phyloP scores from a whole-genome alignment of 2,113 vertebrate species.

The Pelusios castaneus region DNA sequence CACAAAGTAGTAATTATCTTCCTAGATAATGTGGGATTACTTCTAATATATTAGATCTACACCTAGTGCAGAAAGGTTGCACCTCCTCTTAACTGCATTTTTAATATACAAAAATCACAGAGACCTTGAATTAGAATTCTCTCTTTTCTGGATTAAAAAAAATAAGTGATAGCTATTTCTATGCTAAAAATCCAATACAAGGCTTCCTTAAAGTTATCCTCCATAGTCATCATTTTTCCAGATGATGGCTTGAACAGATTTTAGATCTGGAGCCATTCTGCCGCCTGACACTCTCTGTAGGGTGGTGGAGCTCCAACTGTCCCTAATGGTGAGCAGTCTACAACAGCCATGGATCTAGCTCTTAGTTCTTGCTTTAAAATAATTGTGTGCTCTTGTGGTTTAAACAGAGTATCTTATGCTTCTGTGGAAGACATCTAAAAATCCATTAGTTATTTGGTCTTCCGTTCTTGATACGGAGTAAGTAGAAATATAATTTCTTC shows the following conservation, averaged over 20 bases:
- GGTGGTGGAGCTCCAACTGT: neutral
- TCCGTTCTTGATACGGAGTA: neutral
- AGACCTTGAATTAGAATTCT: neutral
- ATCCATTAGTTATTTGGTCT: neutral
- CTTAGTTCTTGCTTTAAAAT: neutral
- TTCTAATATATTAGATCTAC: neutral
- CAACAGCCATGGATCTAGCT: neutral
- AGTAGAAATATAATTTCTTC: fast-evolving
- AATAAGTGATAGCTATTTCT: neutral
- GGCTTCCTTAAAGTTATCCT: neutral
- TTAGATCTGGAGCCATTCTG: neutral
- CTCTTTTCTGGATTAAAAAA: neutral
- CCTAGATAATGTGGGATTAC: conserved; percentile 1
- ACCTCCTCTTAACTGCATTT: neutral
- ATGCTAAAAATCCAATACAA: neutral
- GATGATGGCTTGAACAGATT: neutral
- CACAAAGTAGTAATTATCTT: neutral
- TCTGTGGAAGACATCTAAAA: neutral
- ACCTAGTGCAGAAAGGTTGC: neutral
- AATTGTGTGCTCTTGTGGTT: neutral
- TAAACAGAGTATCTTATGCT: neutral
- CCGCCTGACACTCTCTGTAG: neutral
- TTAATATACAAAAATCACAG: conserved; percentile 3
- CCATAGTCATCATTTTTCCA: neutral
- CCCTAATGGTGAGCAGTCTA: neutral